Evolutionary conservation across 2,888 invertebrate species (phyloP).

Genomic region (Lottia gigantea): DNA sequence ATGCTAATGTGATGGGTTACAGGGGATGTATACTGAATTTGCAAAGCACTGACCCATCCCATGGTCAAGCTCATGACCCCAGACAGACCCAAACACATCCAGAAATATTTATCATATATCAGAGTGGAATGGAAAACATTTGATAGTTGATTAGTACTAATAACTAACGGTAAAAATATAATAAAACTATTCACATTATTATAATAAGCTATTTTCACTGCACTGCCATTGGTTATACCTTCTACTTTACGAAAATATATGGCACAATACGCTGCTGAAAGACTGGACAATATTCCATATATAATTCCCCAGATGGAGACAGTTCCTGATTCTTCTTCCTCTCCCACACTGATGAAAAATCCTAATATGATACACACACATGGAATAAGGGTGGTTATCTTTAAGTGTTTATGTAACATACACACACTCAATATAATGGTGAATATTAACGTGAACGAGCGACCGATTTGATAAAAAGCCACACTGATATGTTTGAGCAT

Average conservation of each 20-base stretch:
- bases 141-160: constrained; percentile 57
- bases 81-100: constrained; percentile 53
- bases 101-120: constrained; percentile 41
- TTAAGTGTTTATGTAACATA: constrained; percentile 53
- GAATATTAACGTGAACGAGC: constrained; percentile 66
- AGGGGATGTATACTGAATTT: constrained; percentile 67
- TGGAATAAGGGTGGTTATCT: constrained; percentile 48
- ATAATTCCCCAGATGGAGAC: constrained; percentile 61
- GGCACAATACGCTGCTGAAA: constrained; percentile 64
- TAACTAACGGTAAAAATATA: constrained; percentile 58
- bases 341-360: constrained; percentile 64
- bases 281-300: constrained; percentile 63
- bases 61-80: constrained; percentile 61
- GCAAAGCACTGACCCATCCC: constrained; percentile 65
- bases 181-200: constrained; percentile 61
- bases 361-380: constrained; percentile 61
- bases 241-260: constrained; percentile 64
- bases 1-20: constrained; percentile 67
- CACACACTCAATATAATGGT: constrained; percentile 60
- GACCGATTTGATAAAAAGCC: constrained; percentile 66
- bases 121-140: constrained; percentile 42
- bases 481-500: constrained; percentile 67
- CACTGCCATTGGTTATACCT: constrained; percentile 49
- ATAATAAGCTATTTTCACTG: constrained; percentile 60
- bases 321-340: constrained; percentile 61